Base-by-base conservation (phyloP, 2,113 vertebrate species). In the Rhizomys pruinosus region DNA sequence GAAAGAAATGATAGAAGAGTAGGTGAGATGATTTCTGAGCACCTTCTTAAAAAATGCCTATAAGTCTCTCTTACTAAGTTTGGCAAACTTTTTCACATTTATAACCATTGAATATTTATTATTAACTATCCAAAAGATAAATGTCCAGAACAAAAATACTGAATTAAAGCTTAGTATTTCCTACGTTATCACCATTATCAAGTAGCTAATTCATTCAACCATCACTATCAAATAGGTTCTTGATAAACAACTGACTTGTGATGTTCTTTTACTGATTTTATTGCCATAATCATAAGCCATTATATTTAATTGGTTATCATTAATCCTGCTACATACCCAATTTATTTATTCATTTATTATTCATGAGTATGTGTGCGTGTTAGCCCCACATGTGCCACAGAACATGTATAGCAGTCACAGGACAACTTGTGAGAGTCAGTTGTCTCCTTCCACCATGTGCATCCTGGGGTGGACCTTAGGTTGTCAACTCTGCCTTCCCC, bases 1-100 rank as follows among this genome's bases (percentile, higher is more conserved):
- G 99, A 99, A 93, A 98, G 99, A 84, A 98, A 99, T 34, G 99
- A 99, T 96, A 97, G 99, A 94, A 98, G 97, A 96, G 98, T 98
- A 74, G 98, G 99, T 99, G 98, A 91, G 97, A 52, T 37, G 0
- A n/a, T 15, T 29, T 95, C 68, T 47, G 2, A 78, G 23, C 85
- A 59, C 29, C 15, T 96, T 93, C 44, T 88, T 44, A 79, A 91
- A 92, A 93, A 47, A 47, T 81, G 20, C 10, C 16, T 13, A 13
- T 78, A 27, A 84, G 22, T 64, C 63, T 88, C 12, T 85, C 66
- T 92, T 82, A 73, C 74, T 20, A 93, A 59, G 3, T 85, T 37
- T 88, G 55, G n/a, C 69, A 76, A 78, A 80, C 7, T 74, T 94
- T 91, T 90, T 66, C 22, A n/a, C 2, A 25, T 72, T 88, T 92